A percentile compares a stretch with the other conserved stretches of the same genome.
phyloP scores from a whole-genome alignment of 35 echinoderm and acorn worm genomes.

The Apostichopus parvimensis region DNA sequence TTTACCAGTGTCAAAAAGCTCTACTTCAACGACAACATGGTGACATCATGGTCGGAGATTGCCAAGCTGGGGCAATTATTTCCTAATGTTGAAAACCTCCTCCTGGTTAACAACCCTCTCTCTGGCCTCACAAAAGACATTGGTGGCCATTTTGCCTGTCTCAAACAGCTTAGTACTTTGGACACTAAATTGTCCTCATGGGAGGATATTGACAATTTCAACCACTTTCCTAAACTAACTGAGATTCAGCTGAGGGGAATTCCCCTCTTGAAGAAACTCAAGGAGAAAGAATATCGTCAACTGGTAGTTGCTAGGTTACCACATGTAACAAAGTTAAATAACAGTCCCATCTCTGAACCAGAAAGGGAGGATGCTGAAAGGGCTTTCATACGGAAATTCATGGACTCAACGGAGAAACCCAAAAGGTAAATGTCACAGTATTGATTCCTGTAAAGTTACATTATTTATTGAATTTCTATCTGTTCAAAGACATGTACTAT shows the following conservation, averaged over 20 bases:
- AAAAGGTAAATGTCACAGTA: background rate
- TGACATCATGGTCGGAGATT: slow-evolving; percentile 29
- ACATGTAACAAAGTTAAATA: slow-evolving; percentile 9
- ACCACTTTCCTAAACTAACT: slow-evolving; percentile 7
- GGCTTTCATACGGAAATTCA: slow-evolving; percentile 20
- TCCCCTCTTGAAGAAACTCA: slow-evolving; percentile 10
- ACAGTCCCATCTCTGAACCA: slow-evolving; percentile 15
- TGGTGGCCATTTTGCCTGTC: background rate
- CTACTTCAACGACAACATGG: slow-evolving; percentile 40
- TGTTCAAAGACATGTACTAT: too few species aligned
- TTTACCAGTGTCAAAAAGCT: background rate
- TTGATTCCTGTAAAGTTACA: background rate
- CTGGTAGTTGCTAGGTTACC: slow-evolving; percentile 42
- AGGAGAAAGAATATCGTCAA: slow-evolving; percentile 12
- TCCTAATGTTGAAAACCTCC: slow-evolving; percentile 13
- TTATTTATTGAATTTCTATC: too few species aligned
- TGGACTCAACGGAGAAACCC: slow-evolving; percentile 40
- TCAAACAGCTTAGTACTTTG: slow-evolving; percentile 35
- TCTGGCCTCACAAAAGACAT: slow-evolving; percentile 20
- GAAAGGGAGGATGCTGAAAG: slow-evolving; percentile 44
- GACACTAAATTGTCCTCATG: slow-evolving; percentile 23
- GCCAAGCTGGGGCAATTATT: slow-evolving; percentile 25
- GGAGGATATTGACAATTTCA: slow-evolving; percentile 51
- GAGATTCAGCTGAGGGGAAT: slow-evolving; percentile 30
- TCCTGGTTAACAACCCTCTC: slow-evolving; percentile 26